Percentiles rank a stretch among this genome's conserved stretches.
phyloP scores from a whole-genome alignment of 2,797 vertebrate genomes.

The Valencia hispanica region DNA sequence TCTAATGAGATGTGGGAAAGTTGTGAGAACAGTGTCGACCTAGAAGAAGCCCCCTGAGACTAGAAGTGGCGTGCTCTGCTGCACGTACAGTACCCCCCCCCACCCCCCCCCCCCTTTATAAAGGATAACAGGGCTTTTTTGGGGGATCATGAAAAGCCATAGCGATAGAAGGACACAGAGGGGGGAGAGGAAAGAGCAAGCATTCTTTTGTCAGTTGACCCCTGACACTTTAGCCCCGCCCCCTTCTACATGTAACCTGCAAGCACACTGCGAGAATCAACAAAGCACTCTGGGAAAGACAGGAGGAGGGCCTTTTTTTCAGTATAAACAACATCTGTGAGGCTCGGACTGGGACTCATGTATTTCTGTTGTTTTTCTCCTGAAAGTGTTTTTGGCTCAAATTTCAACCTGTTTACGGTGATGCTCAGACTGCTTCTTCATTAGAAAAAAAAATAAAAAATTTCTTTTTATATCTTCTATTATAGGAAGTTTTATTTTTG shows the following conservation, averaged over 20 bases:
- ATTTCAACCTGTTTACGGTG: not conserved
- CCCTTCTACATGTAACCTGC: conserved; percentile 52
- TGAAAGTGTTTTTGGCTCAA: conserved; percentile 32
- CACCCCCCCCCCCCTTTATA: conserved; percentile 5
- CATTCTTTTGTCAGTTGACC: conserved; percentile 47
- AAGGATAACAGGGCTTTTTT: too few species aligned
- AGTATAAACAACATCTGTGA: conserved; percentile 70
- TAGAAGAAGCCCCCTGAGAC: conserved; percentile 15
- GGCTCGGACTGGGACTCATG: conserved; percentile 11
- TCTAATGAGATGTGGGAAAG: conserved; percentile 5
- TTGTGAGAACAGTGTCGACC: conserved; percentile 7
- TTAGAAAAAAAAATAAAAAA: not conserved
- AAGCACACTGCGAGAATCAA: conserved; percentile 74
- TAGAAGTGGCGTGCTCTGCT: conserved; percentile 5
- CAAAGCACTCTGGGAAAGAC: conserved; percentile 76
- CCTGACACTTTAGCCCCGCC: conserved; percentile 54
- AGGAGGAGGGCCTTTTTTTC: conserved; percentile 49
- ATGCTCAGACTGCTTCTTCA: not conserved
- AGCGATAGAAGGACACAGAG: conserved; percentile 5
- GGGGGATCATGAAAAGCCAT: not conserved
- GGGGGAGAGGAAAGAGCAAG: conserved; percentile 26
- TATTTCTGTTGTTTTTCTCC: conserved; percentile 10
- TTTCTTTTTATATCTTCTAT: not conserved
- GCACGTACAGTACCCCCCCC: conserved; percentile 38
- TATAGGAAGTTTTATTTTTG: not conserved